Base-by-base conservation (phyloP, 2,113 vertebrate genomes). In the Scatophagus argus region DNA sequence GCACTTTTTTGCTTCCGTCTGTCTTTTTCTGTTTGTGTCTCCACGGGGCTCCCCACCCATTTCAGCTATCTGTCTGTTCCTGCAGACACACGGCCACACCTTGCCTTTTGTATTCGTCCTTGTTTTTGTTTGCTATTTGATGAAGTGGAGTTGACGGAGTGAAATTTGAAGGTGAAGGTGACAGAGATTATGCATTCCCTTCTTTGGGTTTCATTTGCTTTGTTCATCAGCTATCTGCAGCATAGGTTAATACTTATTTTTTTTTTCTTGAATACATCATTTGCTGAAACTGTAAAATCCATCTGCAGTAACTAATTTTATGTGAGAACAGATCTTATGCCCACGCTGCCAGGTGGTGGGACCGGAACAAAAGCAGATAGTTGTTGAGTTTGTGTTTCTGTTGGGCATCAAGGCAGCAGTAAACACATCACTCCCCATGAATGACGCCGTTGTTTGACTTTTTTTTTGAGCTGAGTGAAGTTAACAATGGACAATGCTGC, bases 1-100 rank as follows among this genome's bases (percentile, higher is more conserved):
- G 55, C 5, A 55, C 8, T 36, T 27, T n/a, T 32, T 8, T 81
- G 51, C 41, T 25, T 13, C 36, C 17, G 1, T 59, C 2, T 14
- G 0, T 43, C 9, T 19, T 29, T 14, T 34, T 21, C 23, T 66
- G 2, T 58, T 23, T 55, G 27, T 31, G 29, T 46, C 17, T 19
- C 17, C 13, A 5, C 14, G 2, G 29, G 21, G 43, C 58, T 78
- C 70, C 73, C n/a, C 84, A 67, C 91, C 87, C 85, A 64, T 41
- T 59, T 8, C 75, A 77, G 73, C 59, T 84, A 78, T 79, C 82
- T 80, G 83, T 82, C 75, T 66, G 59, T 21, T 86, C 78, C 84
- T 90, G 88, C 84, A 69, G 17, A 83, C 51, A 64, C 32, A 19
- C 2, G 5, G 77, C 77, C 91, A 83, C 90, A 67, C 91, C 93